Evolutionary conservation across 1,140 invertebrate genomes (phyloP).

Genomic region (Lucilia cuprina): DNA sequence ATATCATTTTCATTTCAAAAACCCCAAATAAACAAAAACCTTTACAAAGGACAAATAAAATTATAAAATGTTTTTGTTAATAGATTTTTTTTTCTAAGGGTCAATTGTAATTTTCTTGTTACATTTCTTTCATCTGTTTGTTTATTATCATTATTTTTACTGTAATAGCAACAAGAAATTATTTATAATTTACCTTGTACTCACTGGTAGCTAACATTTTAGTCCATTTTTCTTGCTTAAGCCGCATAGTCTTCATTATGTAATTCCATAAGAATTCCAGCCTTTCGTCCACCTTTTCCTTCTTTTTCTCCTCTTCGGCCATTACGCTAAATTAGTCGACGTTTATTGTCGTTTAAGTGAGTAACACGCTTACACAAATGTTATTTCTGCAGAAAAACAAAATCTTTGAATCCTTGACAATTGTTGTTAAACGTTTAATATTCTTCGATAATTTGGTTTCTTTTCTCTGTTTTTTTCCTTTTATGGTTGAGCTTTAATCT

Average conservation of each 20-base stretch:
- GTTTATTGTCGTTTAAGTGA: background rate
- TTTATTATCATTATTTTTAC: background rate
- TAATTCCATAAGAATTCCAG: constrained; percentile 61
- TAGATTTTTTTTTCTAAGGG: background rate
- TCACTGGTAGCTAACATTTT: constrained; percentile 75
- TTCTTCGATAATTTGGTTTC: background rate
- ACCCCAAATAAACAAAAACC: too few relatives aligned
- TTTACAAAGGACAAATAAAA: too few relatives aligned
- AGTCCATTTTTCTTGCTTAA: constrained; percentile 76
- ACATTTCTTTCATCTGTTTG: background rate
- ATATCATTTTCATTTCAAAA: too few relatives aligned
- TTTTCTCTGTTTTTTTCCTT: background rate
- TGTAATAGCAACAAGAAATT: background rate
- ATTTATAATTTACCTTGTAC: constrained; percentile 41
- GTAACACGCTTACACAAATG: background rate
- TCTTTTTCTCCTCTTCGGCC: constrained; percentile 30
- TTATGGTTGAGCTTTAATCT: background rate
- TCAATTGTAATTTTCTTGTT: background rate
- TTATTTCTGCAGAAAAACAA: background rate
- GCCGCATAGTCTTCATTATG: constrained; percentile 66
- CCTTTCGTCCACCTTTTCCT: constrained; percentile 49
- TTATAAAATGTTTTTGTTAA: background rate
- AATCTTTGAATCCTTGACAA: background rate
- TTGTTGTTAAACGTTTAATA: constrained; percentile 5
- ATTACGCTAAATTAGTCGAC: background rate